Base-by-base conservation (phyloP, 1,140 invertebrate genomes). In the Babylonia areolata region DNA sequence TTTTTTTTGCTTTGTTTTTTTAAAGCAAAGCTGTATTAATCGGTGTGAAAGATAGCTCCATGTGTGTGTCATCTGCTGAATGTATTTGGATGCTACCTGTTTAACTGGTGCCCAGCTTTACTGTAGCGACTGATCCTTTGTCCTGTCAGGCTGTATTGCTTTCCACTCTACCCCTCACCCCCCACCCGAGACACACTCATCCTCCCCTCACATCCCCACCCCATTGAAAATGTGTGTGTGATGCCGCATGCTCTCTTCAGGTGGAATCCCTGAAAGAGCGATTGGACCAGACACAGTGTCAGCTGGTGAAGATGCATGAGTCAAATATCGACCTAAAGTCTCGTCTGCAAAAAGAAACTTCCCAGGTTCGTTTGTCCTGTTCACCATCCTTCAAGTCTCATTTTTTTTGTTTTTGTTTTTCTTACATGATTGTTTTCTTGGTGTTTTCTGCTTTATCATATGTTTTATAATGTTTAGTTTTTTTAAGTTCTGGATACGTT, bases 211-310 rank as follows among this genome's bases (percentile, higher is more conserved):
- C 80, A 51, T 69, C 35, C 23, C 39, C 42, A 71, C 39, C 33
- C 37, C 15, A 9, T 31, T 85, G 58, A 23, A 40, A 15, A 28
- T 3, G 3, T 23, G n/a, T 54, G 33, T 46, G 54, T 42, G 9
- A 23, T n/a, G n/a, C 35, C 46, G 3, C 51, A 40, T 87, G 71
- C 39, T 58, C 9, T 79, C 42, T 87, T 15, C 85, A 96, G 93
- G 95, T 95, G 28, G 95, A 95, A 46, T 92, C 95, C 46, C 88
- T 95, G 81, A 94, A 95, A 82, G 94, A 95, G 85, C 94, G 95
- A 86, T 89, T 95, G 77, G 95, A 95, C 93, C 94, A 93, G 95
- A 96, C 93, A 93, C 96, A 93, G 95, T 96, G 91, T 39, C 91
- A 94, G 81, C 86, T 94, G 77, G 87, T 89, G 12, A 91, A 93